phyloP scores from a whole-genome alignment of 2,113 vertebrate genomes.

The Petroica traversi region DNA sequence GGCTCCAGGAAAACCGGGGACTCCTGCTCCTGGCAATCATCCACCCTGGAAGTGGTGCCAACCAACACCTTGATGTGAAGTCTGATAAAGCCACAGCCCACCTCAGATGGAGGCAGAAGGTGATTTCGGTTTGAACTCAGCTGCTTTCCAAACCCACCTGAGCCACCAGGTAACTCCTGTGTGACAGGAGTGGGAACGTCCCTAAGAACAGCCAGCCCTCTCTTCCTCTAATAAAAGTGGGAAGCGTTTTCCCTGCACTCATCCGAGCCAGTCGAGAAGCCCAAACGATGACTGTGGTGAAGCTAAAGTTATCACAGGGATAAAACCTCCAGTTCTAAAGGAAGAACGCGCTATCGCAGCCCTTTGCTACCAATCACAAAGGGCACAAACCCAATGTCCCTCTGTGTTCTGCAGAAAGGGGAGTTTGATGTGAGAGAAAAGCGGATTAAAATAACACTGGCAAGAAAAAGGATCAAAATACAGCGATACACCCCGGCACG shows the following conservation, averaged over 20 bases:
- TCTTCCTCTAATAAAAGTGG: neutral
- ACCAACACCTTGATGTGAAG: neutral
- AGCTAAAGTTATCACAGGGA: neutral
- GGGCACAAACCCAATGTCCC: neutral
- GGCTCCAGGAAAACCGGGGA: neutral
- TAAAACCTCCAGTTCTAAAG: neutral
- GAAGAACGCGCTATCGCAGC: neutral
- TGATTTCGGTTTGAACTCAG: neutral
- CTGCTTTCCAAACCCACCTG: neutral
- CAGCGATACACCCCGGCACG: neutral
- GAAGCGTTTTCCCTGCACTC: rapidly evolving
- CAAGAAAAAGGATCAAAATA: neutral
- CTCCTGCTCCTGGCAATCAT: neutral
- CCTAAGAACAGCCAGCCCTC: neutral
- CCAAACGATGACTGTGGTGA: neutral
- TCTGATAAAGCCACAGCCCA: rapidly evolving
- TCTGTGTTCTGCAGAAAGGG: neutral
- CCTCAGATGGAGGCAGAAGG: neutral
- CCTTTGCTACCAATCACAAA: neutral
- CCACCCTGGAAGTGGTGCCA: neutral
- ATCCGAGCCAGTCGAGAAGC: neutral
- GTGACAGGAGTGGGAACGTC: neutral
- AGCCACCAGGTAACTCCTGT: neutral
- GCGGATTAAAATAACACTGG: constrained; percentile 6
- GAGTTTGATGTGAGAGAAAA: constrained; percentile 28